Base-by-base conservation (phyloP, 2,113 vertebrate genomes). In the Sphyrna mokarran region DNA sequence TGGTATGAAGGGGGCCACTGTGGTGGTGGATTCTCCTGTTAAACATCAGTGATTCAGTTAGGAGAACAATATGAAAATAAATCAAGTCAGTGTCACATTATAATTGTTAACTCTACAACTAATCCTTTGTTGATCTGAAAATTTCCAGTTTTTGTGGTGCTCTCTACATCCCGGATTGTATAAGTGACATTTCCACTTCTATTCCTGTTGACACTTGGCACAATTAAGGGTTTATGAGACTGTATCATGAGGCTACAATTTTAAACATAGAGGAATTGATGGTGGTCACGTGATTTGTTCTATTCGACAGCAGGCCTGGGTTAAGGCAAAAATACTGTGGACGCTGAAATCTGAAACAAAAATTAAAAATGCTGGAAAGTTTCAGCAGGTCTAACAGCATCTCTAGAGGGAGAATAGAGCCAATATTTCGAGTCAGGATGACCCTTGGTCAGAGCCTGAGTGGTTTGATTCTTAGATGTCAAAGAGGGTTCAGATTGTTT, bases 11-110 rank as follows among this genome's bases (percentile, higher is more conserved):
- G 99, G 98, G 0, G 98, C 97, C 96, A 99, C 99, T 0, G 97
- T 99, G 0, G 99, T 99, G 29, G 98, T 99, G 3, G 98, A 97
- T 97, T 99, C 99, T 11, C 99, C 99, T 99, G 96, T 95, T 95
- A 48, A 95, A 95, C 40, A 95, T 8, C 2, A 48, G 22, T 40
- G 63, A 63, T 72, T 72, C 40, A 29, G 66, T 95, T 95, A 72
- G 13, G 69, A 95, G 22, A 54, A 13, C 5, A 72, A 40, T 40
- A 43, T 26, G 26, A 29, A 69, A 8, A 2, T 7, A 95, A 4
- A 76, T 70, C 11, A 95, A 76, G 11, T 40, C 37, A 76, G 23
- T 10, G 26, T 33, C 26, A 90, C 87, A 72, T 72, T 54, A 72
- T 14, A 72, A 54, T 70, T 33, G 10, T 37, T 16, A 93, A 95